Evolutionary conservation across 2,113 vertebrate species (phyloP).

Genomic region (Centropristis striata): DNA sequence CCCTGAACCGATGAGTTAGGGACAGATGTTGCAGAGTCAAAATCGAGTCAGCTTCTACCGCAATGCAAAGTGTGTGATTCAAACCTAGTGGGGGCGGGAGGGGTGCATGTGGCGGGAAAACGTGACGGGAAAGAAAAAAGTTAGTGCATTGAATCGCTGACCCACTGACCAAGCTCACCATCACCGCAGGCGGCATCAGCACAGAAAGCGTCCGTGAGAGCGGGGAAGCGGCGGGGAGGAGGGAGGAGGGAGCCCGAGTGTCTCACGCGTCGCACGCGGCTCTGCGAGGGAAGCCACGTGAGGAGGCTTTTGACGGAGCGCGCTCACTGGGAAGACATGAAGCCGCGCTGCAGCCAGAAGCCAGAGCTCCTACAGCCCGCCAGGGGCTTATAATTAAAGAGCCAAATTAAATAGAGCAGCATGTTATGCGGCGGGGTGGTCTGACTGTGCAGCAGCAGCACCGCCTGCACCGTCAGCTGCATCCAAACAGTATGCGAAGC

Average conservation of each 20-base stretch:
- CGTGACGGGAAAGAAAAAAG: constrained; percentile 75
- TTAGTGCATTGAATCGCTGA: constrained; percentile 79
- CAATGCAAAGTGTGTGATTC: constrained; percentile 30
- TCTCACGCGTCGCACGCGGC: constrained; percentile 87
- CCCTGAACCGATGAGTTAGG: constrained; percentile 29
- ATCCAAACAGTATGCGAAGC: constrained; percentile 1
- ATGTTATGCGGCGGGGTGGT: constrained; percentile 30
- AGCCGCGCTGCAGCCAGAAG: constrained; percentile 53
- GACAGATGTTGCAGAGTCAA: constrained; percentile 63
- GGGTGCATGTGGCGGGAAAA: constrained; percentile 77
- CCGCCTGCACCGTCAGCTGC: constrained; percentile 30
- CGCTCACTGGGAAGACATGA: constrained; percentile 52
- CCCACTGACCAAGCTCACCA: constrained; percentile 86
- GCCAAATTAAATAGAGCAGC: constrained; percentile 58
- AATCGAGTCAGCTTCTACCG: constrained; percentile 43
- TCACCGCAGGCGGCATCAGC: constrained; percentile 71
- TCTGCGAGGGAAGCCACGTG: constrained; percentile 82
- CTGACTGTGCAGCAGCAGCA: constrained; percentile 22
- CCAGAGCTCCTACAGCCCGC: constrained; percentile 33
- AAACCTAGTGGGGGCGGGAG: not conserved
- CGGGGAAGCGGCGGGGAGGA: constrained; percentile 26
- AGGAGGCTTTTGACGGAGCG: constrained; percentile 70
- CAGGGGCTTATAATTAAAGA: constrained; percentile 59
- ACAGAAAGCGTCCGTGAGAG: constrained; percentile 68
- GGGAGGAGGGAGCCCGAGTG: constrained; percentile 48